Base-by-base conservation (phyloP, 2,797 vertebrate species). In the Morelia viridis region DNA sequence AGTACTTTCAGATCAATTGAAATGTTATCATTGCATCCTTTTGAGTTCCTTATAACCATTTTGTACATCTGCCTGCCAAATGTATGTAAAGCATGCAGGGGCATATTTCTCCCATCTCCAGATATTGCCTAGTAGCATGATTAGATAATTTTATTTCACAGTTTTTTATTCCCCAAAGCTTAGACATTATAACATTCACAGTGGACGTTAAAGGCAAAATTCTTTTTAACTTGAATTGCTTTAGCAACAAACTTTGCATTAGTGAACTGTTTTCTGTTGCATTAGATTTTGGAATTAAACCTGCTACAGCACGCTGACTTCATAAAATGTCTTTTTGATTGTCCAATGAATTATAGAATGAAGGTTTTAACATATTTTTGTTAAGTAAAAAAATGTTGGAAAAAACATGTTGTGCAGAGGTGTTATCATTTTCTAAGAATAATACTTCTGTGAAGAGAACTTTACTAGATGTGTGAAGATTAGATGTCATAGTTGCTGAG, bases 161-260 rank as follows among this genome's bases (percentile, higher is more conserved):
- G 31, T 1, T 35, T 76, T 41, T 76, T 76, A 41, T 41, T 76
- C 31, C 8, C 41, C 71, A 41, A 41, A 76, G 35, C 71, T 76
- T 85, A 35, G 10, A 28, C 31, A 31, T 61, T 89, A 35, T 89
- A 89, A 87, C 41, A 61, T 8, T 50, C 71, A 50, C 19, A 83
- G 35, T 90, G n/a, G 2, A 61, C 80, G 84, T 65, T 83, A 26
- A 95, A 92, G 88, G 88, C 92, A 95, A 89, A 89, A 90, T 93
- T 96, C 93, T 46, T 58, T 93, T 0, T 24, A 95, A 92, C 60
- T n/a, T 58, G 53, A 87, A n/a, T 58, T 91, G 62, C n/a, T 89
- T 26, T 35, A 83, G 26, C 85, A 91, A 85, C 61, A 86, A 58
- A 22, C 13, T 85, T 46, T 65, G 60, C 10, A 41, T 64, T 84